Evolutionary conservation across 2,797 vertebrate genomes (phyloP).

Genomic region (Podarcis siculus): DNA sequence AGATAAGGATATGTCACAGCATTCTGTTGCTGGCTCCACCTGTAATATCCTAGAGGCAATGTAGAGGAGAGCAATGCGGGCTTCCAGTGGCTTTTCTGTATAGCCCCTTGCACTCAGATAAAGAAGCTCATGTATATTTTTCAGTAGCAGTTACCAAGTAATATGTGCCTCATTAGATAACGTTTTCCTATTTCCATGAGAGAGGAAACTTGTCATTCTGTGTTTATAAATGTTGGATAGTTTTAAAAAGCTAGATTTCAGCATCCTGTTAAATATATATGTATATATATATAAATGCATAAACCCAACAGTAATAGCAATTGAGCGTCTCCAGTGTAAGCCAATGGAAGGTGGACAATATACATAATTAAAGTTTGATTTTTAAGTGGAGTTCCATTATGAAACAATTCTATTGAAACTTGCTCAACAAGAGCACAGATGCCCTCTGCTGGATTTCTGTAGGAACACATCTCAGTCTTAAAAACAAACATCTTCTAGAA

Average conservation of each 20-base stretch:
- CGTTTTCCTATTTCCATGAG: accelerated
- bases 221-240: accelerated
- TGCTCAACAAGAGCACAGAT: neutral
- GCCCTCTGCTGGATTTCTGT: slow-evolving; percentile 66
- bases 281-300: neutral
- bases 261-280: neutral
- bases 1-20: neutral
- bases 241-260: neutral
- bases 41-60: neutral
- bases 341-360: neutral
- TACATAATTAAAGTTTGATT: neutral
- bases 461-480: neutral
- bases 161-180: accelerated
- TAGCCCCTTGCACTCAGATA: neutral
- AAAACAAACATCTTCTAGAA: neutral
- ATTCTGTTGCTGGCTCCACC: neutral
- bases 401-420: accelerated
- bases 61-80: neutral
- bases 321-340: neutral
- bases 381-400: neutral
- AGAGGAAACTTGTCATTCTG: neutral
- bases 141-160: accelerated
- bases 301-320: neutral
- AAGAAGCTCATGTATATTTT: neutral
- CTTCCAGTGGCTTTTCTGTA: neutral